Evolutionary conservation across 2,888 invertebrate genomes (phyloP).

Genomic region (Oscheius sp.): DNA sequence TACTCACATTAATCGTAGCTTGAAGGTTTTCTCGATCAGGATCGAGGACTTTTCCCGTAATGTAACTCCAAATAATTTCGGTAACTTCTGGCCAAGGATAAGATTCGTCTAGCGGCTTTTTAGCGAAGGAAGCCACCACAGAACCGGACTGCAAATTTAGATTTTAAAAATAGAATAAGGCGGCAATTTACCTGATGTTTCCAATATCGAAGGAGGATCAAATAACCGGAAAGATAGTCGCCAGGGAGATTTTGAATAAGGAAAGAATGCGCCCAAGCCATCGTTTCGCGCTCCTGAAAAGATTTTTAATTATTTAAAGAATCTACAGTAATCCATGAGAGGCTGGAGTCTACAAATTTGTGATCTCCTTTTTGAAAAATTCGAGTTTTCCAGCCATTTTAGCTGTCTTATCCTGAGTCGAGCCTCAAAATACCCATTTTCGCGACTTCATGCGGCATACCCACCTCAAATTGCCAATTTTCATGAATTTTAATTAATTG

Average conservation of each 20-base stretch:
- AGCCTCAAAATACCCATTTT: no score
- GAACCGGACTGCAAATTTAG: conserved; percentile 11
- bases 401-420: no score
- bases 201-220: conserved; percentile 59
- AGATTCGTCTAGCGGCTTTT: conserved; percentile 15
- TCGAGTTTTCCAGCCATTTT: no score
- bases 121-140: neutral
- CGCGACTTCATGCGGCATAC: no score
- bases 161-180: neutral
- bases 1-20: conserved; percentile 39
- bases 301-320: neutral
- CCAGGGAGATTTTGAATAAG: conserved; percentile 56
- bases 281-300: conserved; percentile 17
- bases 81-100: conserved; percentile 44
- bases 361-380: no score
- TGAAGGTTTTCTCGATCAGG: conserved; percentile 46
- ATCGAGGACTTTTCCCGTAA: conserved; percentile 35
- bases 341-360: neutral
- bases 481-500: no score
- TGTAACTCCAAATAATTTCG: conserved; percentile 33
- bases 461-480: no score
- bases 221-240: conserved; percentile 56
- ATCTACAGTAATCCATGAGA: neutral
- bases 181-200: conserved; percentile 50
- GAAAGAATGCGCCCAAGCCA: conserved; percentile 53